Evolutionary conservation across 2,797 vertebrate genomes (phyloP).

Genomic region (Zenarchopterus dispar): DNA sequence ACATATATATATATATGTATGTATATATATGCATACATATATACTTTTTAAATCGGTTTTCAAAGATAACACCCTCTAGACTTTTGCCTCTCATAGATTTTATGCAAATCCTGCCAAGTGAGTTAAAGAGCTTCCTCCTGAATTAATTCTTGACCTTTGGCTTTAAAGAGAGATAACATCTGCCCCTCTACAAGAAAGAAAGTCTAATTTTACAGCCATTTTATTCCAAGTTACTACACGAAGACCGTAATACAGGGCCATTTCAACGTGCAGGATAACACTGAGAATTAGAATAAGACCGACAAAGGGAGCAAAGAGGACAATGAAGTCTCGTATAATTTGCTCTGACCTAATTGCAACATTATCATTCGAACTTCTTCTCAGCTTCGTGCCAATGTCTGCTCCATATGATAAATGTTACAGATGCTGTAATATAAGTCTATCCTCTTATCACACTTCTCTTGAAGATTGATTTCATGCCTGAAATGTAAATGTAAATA

Average conservation of each 20-base stretch:
- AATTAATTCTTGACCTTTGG: slow-evolving; percentile 81
- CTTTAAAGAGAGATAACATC: slow-evolving; percentile 68
- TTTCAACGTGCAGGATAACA: slow-evolving; percentile 61
- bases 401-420: slow-evolving; percentile 15
- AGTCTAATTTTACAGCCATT: slow-evolving; percentile 75
- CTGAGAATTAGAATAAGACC: slow-evolving; percentile 58
- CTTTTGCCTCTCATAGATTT: neutral
- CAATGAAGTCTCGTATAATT: slow-evolving; percentile 75
- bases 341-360: slow-evolving; percentile 66
- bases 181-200: slow-evolving; percentile 63
- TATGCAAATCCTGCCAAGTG: slow-evolving; percentile 46
- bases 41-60: slow-evolving; percentile 41
- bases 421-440: slow-evolving; percentile 9
- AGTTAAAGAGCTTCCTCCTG: slow-evolving; percentile 65
- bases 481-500: slow-evolving; percentile 27
- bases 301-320: slow-evolving; percentile 60
- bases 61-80: slow-evolving; percentile 28
- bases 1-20: no score
- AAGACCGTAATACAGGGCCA: slow-evolving; percentile 63
- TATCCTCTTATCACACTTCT: slow-evolving; percentile 5
- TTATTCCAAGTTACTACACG: slow-evolving; percentile 68
- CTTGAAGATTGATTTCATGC: neutral
- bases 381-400: slow-evolving; percentile 28
- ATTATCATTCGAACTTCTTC: slow-evolving; percentile 51
- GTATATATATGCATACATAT: no score